Evolutionary conservation across 2,797 vertebrate genomes (phyloP), one percentile per base, ranked within the genome.

Genomic region (Sebastes jordani): DNA sequence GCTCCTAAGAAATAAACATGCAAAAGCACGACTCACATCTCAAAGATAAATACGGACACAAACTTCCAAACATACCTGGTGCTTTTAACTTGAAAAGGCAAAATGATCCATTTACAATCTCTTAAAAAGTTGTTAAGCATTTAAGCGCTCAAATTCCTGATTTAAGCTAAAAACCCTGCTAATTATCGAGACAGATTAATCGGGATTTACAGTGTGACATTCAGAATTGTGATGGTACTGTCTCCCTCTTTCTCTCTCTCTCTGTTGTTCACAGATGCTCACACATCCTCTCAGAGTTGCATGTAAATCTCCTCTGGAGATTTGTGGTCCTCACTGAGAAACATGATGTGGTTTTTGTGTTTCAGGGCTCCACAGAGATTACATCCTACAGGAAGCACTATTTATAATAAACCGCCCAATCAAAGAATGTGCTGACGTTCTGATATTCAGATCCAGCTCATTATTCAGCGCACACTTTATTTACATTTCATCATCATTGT

Each of bases 181-280:
- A 71, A 80, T 77, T 77, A 84, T 81, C 66, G 54, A 11, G 42
- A 38, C 42, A 61, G 71, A 69, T 72, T 68, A 52, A 52, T 20
- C 13, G 1, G 49, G 52, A 64, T 68, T 63, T 68, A 78, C 22
- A 64, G 14, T 16, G 11, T 71, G 61, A 65, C 55, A 32, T 38
- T 52, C 13, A 22, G 22, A 20, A 58, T 11, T 63, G 16, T 52
- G 60, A 49, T 70, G 22, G 16, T 4, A 32, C 52, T 20, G 18
- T 46, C 38, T 55, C 54, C 0, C 9, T n/a, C 5, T 27, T 1
- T 11, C 34, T 36, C 29, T 29, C 29, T 29, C 29, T 29, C 29
- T 29, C 32, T 34, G 11, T 36, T 22, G 7, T 20, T 20, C 16
- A 32, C 13, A 27, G 13, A n/a, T 20, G 18, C 11, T 13, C 78